Evolutionary conservation across 2,888 invertebrate genomes (phyloP).

Genomic region (Dioctria rufipes): DNA sequence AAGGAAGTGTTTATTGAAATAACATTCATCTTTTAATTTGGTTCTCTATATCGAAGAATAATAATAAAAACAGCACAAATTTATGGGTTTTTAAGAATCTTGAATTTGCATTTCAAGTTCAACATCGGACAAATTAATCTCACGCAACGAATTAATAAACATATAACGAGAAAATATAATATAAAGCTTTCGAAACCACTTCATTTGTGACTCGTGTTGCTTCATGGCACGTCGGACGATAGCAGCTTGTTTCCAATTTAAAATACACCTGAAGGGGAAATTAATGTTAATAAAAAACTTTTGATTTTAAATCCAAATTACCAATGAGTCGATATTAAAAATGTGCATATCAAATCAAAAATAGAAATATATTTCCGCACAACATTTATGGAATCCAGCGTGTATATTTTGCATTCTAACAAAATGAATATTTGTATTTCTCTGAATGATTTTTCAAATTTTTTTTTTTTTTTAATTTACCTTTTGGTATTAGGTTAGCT

Average conservation of each 20-base stretch:
- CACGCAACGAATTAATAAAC: slow-evolving; percentile 88
- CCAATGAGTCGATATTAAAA: slow-evolving; percentile 84
- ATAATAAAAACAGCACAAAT: not conserved
- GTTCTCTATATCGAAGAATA: not conserved
- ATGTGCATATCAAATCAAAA: slow-evolving; percentile 87
- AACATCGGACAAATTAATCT: slow-evolving; percentile 82
- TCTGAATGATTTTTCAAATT: not conserved
- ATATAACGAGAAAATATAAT: slow-evolving; percentile 92
- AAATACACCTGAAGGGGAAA: slow-evolving; percentile 75
- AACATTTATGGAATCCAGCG: slow-evolving; percentile 88
- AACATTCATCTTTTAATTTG: too few relatives aligned
- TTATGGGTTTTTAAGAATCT: slow-evolving; percentile 65
- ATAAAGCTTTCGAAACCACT: slow-evolving; percentile 95
- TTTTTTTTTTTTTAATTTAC: slow-evolving; percentile 71
- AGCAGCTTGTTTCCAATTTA: slow-evolving; percentile 76
- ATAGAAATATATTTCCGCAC: slow-evolving; percentile 88
- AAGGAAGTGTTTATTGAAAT: too few relatives aligned
- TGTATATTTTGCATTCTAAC: slow-evolving; percentile 87
- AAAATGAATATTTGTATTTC: slow-evolving; percentile 61
- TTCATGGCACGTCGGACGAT: slow-evolving; percentile 84
- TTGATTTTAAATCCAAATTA: slow-evolving; percentile 68
- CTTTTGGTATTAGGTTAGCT: slow-evolving; percentile 81
- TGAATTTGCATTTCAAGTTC: slow-evolving; percentile 82
- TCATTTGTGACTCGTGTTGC: slow-evolving; percentile 90
- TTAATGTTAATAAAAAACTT: not conserved